Evolutionary conservation across 2,888 invertebrate genomes (phyloP), one percentile per base, ranked within the genome.

Genomic region (Agrochola lychnidis): DNA sequence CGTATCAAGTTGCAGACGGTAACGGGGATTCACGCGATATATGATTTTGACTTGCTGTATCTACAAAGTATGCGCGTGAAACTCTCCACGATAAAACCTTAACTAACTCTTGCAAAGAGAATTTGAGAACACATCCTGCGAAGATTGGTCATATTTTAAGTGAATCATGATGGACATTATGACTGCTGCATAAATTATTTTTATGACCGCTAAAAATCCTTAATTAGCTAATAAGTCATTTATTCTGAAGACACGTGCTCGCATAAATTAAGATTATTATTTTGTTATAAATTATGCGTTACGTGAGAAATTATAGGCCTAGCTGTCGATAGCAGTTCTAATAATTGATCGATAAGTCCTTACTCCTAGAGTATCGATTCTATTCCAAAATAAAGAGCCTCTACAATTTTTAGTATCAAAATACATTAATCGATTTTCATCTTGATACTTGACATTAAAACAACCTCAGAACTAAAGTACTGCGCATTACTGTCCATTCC

Each of bases 1-100:
- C 86, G 81, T 83, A 70, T 79, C 84, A 79, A 48, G 75, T 86
- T 79, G 51, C 70, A 40, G 51, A 71, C 42, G 64, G 82, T 86
- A 84, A 84, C 75, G 83, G 75, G 61, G 51, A 53, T 67, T n/a
- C 67, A 70, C 70, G 63, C 68, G 73, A 78, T 85, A 36, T 53
- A 53, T 45, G 59, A 69, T 66, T 80, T 78, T 57, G 25, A 12
- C 7, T 73, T 73, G 68, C 48, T 42, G 25, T 62, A 42, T 22
- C 48, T 48, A 59, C 45, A 53, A 61, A 57, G 14, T 30, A 45
- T 36, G 30, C 22, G 25, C 48, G 25, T 45, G 36, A 63, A 68
- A 53, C 45, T 73, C 30, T 70, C 42, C 7, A 10, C 51, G 4
- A 42, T 53, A 36, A 22, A 56, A n/a, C 40, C 42, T 63, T 40